Conservation (phyloP, 2,888 invertebrate species). For the Chrysolina haemoptera region DNA sequence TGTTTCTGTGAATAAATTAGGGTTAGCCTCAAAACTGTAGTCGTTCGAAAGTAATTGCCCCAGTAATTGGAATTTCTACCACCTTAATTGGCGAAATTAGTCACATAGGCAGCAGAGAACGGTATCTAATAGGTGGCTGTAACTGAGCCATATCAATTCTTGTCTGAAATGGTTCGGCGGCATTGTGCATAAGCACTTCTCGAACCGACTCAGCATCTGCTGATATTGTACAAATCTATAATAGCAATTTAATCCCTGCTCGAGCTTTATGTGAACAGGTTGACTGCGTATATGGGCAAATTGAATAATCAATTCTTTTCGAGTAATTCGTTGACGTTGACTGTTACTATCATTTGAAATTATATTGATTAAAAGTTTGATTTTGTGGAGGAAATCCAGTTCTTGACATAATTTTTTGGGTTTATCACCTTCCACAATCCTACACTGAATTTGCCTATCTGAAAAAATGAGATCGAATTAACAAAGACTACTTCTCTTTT, state of each 20-base stretch:
- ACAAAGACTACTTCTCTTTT: too few relatives aligned
- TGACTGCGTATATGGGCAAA: constrained; percentile 28
- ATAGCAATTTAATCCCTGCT: constrained; percentile 44
- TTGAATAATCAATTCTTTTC: neutral
- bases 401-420: too few relatives aligned
- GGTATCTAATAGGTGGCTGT: constrained; percentile 41
- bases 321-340: neutral
- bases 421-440: too few relatives aligned
- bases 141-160: constrained; percentile 45
- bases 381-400: too few relatives aligned
- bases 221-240: constrained; percentile 44
- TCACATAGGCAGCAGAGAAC: constrained; percentile 44
- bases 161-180: constrained; percentile 38
- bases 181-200: constrained; percentile 46
- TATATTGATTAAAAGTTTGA: too few relatives aligned
- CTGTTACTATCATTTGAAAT: too few relatives aligned
- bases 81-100: constrained; percentile 49
- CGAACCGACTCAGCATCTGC: constrained; percentile 43
- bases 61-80: constrained; percentile 45
- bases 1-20: constrained; percentile 35
- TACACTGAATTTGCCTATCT: too few relatives aligned
- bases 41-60: constrained; percentile 44
- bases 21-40: constrained; percentile 39
- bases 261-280: constrained; percentile 35
- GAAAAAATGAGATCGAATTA: too few relatives aligned